Percentiles rank a stretch among this genome's conserved stretches.
These are phyloP conservation scores for Naso thynnoides DNA, from an alignment of 2,797 vertebrate species.

Conservation along the genomic window DNA sequence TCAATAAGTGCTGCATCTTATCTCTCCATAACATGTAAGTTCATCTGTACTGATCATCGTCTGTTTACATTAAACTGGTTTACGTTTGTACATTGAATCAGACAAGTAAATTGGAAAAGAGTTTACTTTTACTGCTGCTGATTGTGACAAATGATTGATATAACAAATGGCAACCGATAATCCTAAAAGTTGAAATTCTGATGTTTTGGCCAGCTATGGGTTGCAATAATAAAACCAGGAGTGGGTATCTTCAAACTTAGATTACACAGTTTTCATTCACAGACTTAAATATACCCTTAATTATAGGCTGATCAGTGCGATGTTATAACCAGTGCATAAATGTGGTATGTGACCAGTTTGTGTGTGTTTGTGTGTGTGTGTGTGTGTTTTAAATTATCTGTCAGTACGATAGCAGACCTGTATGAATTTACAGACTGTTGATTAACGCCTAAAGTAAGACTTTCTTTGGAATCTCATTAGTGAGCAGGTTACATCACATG, in stretches of 20 bases:
- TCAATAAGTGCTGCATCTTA: no score
- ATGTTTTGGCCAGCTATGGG: neutral
- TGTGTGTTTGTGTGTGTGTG: no score
- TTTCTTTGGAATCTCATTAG: neutral
- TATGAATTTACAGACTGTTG: constrained; percentile 3
- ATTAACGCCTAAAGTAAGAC: neutral
- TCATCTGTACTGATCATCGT: no score
- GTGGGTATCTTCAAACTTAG: neutral
- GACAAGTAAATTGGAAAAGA: no score
- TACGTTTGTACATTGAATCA: no score
- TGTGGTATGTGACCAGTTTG: neutral
- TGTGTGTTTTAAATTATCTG: neutral
- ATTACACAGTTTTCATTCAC: neutral
- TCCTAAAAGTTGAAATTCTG: neutral
- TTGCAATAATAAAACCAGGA: constrained; percentile 13
- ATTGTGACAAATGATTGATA: constrained; percentile 10
- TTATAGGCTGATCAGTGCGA: neutral
- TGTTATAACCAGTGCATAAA: neutral
- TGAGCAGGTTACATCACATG: neutral
- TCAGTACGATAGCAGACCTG: neutral
- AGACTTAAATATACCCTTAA: neutral
- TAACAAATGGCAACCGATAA: neutral
- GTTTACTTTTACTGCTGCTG: neutral
- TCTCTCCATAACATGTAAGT: no score
- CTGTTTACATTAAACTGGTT: no score